Conservation (phyloP, 37 sponge, comb jelly and placozoan species). For the Hexactinellida sp. region DNA sequence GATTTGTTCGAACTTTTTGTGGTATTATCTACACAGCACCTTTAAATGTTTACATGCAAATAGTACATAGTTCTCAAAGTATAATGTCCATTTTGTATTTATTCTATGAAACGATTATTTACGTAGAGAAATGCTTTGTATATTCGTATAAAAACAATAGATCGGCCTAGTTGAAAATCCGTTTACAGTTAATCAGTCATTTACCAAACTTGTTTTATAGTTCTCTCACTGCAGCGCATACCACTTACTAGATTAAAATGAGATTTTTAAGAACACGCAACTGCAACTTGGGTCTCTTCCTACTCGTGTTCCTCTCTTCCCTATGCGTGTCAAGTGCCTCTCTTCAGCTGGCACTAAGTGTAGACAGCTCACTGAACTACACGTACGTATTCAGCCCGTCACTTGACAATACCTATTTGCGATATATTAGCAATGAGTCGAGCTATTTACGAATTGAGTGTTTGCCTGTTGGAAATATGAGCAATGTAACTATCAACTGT, state of each 20-base stretch:
- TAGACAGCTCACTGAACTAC: not conserved
- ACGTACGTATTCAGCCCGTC: not conserved
- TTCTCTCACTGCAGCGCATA: not conserved
- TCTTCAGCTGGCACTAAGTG: not conserved
- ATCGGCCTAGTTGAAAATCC: no score
- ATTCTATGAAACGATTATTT: no score
- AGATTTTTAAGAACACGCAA: not conserved
- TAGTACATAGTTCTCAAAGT: no score
- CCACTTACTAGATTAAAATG: not conserved
- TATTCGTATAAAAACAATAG: no score
- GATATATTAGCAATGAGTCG: not conserved
- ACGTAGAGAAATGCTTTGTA: no score
- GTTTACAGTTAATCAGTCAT: no score
- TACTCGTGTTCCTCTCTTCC: not conserved
- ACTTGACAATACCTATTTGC: not conserved
- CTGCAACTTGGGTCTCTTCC: not conserved
- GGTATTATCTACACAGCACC: no score
- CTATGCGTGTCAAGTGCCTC: not conserved
- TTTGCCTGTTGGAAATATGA: not conserved
- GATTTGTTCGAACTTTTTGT: no score
- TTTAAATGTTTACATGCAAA: no score
- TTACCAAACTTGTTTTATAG: no score
- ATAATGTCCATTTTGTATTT: no score
- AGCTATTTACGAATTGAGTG: not conserved
- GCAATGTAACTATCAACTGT: no score